Base-by-base conservation (phyloP, 2,888 invertebrate species). In the Brenthis daphne region DNA sequence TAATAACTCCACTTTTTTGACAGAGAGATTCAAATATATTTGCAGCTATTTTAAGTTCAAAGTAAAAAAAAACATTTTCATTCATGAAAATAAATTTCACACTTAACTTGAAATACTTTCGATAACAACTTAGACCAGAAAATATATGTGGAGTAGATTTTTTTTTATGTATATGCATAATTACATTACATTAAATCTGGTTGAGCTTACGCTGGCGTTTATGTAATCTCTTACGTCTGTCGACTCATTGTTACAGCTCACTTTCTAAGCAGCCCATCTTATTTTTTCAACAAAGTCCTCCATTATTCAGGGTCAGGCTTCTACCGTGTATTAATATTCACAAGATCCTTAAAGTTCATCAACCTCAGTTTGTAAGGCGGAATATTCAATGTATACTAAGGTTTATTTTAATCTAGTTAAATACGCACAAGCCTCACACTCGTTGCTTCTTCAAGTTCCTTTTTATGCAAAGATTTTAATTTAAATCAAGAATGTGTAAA, bases 281-380 rank as follows among this genome's bases (percentile, higher is more conserved):
- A 69, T 71, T 71, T 70, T 70, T 70, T 73, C 57, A 68, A 70
- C 68, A 72, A 65, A 72, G 68, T 70, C 72, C 72, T 70, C 70
- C 70, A 72, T 72, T 73, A 73, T 73, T 73, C 73, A 71, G 71
- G 73, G 71, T 73, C 73, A 73, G 71, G 71, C 67, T 72, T 72
- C 71, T 60, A 66, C 58, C 60, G 51, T 70, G 64, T 70, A 73
- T 73, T 73, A 73, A 73, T 73, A 73, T 73, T 73, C 68, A 73
- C 66, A 72, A 73, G 72, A 72, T 72, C 68, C 65, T 73, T 70
- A 73, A 68, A 65, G 70, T 70, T 72, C 68, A 72, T 70, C 68
- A 70, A 70, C 73, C 72, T 67, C 67, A 56, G 64, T 64, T 65
- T 69, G 57, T 64, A 69, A 68, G 69, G 64, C 65, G 69, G 68